A percentile compares a stretch with the other conserved stretches of the same genome.
These are phyloP conservation scores for Gallirallus australis DNA, from an alignment of 2,797 vertebrate species.

Conservation along the genomic window DNA sequence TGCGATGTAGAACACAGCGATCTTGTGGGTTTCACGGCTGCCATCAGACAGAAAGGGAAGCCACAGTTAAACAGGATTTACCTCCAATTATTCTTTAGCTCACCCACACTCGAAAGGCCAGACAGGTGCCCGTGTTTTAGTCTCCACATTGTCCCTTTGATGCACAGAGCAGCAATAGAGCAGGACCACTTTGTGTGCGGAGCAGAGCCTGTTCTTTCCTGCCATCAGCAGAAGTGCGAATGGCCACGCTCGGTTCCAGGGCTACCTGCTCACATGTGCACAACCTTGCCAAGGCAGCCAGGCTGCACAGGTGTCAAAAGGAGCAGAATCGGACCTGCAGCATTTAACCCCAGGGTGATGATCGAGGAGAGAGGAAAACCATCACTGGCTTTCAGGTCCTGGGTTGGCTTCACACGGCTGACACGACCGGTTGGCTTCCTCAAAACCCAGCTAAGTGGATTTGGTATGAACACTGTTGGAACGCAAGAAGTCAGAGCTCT, in stretches of 20 bases:
- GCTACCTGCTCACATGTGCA: not conserved
- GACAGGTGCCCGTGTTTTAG: not conserved
- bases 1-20: slow-evolving; percentile 96
- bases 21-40: slow-evolving; percentile 98
- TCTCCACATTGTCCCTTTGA: rapidly evolving
- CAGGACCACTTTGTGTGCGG: not conserved
- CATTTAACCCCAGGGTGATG: slow-evolving; percentile 16
- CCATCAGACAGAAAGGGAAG: not conserved
- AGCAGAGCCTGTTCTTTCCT: not conserved
- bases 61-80: not conserved
- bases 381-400: not conserved
- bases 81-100: not conserved
- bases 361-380: not conserved
- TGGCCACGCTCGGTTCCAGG: not conserved
- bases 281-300: not conserved
- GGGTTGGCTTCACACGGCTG: not conserved
- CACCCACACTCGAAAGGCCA: not conserved
- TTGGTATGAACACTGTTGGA: not conserved
- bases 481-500: not conserved
- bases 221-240: not conserved
- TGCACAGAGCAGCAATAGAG: not conserved
- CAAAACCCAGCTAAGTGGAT: not conserved
- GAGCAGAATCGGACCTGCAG: not conserved
- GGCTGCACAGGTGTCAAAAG: slow-evolving; percentile 14
- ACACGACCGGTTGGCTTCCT: not conserved